These are phyloP conservation scores for Aporophyla lueneburgensis DNA, from an alignment of 2,888 invertebrate genomes.

Conservation along the genomic window DNA sequence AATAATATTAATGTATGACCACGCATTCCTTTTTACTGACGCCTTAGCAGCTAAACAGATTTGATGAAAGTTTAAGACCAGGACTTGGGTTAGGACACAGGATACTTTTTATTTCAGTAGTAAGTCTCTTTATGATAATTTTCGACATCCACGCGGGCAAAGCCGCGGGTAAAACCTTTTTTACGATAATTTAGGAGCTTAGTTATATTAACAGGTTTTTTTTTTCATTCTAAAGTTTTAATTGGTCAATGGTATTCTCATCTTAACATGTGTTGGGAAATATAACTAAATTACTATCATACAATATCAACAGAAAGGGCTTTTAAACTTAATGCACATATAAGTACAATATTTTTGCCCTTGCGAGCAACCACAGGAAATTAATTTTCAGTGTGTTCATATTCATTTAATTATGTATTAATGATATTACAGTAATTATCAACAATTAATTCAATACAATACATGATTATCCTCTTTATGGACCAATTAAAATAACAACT, in stretches of 20 bases:
- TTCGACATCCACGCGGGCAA: too few relatives aligned
- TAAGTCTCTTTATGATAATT: too few relatives aligned
- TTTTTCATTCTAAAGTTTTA: too few relatives aligned
- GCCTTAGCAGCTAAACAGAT: too few relatives aligned
- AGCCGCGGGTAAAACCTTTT: too few relatives aligned
- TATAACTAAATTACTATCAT: neutral
- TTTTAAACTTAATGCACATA: neutral
- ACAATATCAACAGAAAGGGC: neutral
- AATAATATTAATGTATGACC: too few relatives aligned
- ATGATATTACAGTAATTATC: neutral
- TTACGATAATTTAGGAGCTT: too few relatives aligned
- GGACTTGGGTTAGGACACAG: too few relatives aligned
- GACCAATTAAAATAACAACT: constrained; percentile 1
- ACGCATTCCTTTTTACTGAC: too few relatives aligned
- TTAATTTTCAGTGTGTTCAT: constrained; percentile 4
- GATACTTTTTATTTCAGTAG: too few relatives aligned
- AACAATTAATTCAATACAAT: neutral
- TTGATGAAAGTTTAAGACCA: too few relatives aligned
- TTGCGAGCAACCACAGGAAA: constrained; percentile 16
- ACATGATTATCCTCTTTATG: constrained; percentile 1
- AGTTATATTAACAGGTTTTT: too few relatives aligned
- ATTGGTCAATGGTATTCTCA: neutral
- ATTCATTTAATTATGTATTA: neutral
- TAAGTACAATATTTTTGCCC: neutral
- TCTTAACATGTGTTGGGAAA: neutral